Base-by-base conservation (phyloP, 2,113 vertebrate genomes). In the Hepsetus odoe region DNA sequence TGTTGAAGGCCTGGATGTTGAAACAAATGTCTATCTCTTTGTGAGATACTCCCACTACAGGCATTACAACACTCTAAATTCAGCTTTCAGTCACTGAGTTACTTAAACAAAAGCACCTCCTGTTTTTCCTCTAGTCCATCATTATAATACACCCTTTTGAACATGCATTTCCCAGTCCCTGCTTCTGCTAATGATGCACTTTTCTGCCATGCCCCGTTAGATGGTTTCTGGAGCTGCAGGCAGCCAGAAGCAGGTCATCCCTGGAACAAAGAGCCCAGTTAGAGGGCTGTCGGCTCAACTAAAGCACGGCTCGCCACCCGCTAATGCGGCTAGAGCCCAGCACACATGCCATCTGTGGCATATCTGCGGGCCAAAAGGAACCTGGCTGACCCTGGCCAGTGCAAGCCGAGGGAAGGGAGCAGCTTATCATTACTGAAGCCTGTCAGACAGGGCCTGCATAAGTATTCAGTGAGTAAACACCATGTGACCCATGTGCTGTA, bases 221-320 rank as follows among this genome's bases (percentile, higher is more conserved):
- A 49, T 58, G 35, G 51, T 58, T 70, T 38, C 59, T 33, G 33
- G 55, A 59, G 53, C 35, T 16, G 13, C 16, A 38, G 24, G 40
- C 35, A 66, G 14, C 2, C 73, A 74, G 72, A 79, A 83, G 76
- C 72, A 66, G 66, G 76, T 75, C 74, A 65, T 75, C 66, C 59
- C 38, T 71, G 59, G 14, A 82, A 79, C 76, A 76, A 72, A 73
- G 76, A 79, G 24, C 14, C 72, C 76, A 79, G 72, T 82, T 64
- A 82, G 76, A 64, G 66, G 1, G 82, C 89, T 86, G 88, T 91
- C 89, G 84, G 87, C 81, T 90, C 89, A 44, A 79, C 85, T 92
- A 85, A 90, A 77, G 82, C 86, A 92, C 58, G 88, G 87, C 83
- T 89, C 84, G 85, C 74, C 69, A 33, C 72, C 84, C 80, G 80